These are phyloP conservation scores for Trachemys scripta DNA, from an alignment of 2,113 vertebrate genomes.

Conservation along the genomic window DNA sequence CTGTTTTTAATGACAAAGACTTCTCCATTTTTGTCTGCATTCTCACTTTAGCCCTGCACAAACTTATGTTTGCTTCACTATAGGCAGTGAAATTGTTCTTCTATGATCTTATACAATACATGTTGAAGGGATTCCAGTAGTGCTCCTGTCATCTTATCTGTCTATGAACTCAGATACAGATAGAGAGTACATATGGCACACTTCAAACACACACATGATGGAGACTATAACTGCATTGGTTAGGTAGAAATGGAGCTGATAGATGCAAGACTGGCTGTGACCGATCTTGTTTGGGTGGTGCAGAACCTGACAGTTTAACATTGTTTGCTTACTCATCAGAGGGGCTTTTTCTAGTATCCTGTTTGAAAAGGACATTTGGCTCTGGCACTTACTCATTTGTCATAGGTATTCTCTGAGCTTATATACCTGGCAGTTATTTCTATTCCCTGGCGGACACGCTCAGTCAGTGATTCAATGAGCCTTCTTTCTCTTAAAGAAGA, in stretches of 20 bases:
- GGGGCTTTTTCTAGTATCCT: neutral
- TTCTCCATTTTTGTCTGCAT: neutral
- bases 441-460: conserved; percentile 30
- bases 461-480: conserved; percentile 34
- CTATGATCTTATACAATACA: neutral
- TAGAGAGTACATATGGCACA: neutral
- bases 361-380: conserved; percentile 31
- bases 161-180: neutral
- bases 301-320: neutral
- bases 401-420: conserved; percentile 36
- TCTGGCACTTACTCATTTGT: conserved; percentile 30
- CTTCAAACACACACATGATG: neutral
- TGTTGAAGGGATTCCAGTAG: neutral
- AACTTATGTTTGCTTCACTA: neutral
- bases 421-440: conserved; percentile 28
- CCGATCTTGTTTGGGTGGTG: neutral
- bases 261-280: neutral
- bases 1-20: neutral
- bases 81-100: neutral
- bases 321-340: conserved; percentile 8
- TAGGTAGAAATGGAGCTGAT: neutral
- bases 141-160: neutral
- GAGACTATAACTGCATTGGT: neutral
- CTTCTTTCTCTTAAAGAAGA: conserved; percentile 46
- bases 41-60: neutral